phyloP scores from a whole-genome alignment of 2,797 vertebrate genomes.

The Neoniphon sammara region DNA sequence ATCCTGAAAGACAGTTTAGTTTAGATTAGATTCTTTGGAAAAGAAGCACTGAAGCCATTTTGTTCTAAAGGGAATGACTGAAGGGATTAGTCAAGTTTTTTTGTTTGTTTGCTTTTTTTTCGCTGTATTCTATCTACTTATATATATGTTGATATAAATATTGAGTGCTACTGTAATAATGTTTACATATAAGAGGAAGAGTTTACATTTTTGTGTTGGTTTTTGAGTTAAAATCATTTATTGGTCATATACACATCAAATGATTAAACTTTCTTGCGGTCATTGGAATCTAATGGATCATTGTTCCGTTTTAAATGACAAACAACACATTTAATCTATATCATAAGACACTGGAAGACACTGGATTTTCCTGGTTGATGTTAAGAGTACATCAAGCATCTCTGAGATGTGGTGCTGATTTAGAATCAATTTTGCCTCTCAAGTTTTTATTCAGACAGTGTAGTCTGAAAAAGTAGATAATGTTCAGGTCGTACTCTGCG shows the following conservation, averaged over 20 bases:
- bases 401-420: not conserved
- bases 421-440: not conserved
- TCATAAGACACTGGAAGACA: not conserved
- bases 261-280: not conserved
- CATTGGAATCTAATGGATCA: too few relatives aligned
- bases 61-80: constrained; percentile 25
- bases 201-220: constrained; percentile 11
- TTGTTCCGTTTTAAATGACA: too few relatives aligned
- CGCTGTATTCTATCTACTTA: not conserved
- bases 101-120: not conserved
- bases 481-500: too few relatives aligned
- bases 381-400: not conserved
- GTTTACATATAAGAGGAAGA: constrained; percentile 1
- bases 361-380: not conserved
- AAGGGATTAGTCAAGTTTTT: too few relatives aligned
- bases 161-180: not conserved
- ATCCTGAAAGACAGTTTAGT: not conserved
- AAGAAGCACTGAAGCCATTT: not conserved
- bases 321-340: not conserved
- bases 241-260: not conserved
- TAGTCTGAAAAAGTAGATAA: too few relatives aligned
- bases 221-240: constrained; percentile 23
- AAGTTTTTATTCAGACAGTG: too few relatives aligned
- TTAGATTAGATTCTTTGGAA: constrained; percentile 14
- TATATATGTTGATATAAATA: too few relatives aligned